Evolutionary conservation across 1,140 invertebrate genomes (phyloP), one percentile per base, ranked within the genome.

Genomic region (Ceratoteleas bidentatus): DNA sequence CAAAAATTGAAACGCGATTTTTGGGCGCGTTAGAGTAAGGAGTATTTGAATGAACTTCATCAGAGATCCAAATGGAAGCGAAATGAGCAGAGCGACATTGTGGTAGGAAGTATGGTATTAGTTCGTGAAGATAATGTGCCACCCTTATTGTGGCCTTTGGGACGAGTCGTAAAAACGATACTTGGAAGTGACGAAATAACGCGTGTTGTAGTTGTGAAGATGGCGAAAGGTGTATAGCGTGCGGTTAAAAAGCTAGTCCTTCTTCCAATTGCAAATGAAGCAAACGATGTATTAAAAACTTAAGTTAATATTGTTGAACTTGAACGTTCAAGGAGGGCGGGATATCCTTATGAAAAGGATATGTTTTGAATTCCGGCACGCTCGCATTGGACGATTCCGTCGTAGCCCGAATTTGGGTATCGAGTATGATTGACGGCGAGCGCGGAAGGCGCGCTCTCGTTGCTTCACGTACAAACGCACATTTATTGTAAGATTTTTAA

Each of bases 11-110:
- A 13, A n/a, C 43, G 43, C 43, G 43, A 45, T 45, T 10, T 45
- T 10, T 45, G 43, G 43, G 11, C 13, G 10, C 43, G 43, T n/a
- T 45, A 11, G 43, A 45, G 43, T n/a, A 45, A 13, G 43, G 43
- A 45, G n/a, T 45, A 45, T 45, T 45, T 45, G 43, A 45, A 45
- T 6, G 43, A 45, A n/a, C 43, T 45, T n/a, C 43, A 45, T 1
- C 43, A 45, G n/a, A 11, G 43, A 6, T 13, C 43, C 2, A 45
- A 45, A n/a, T 45, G 43, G 43, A 45, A 45, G 11, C 8, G 11
- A 45, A n/a, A 45, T 6, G 11, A 45, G n/a, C 10, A 1, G 10
- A n/a, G 43, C n/a, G 43, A 13, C 10, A 45, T 45, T 45, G 11
- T 0, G 43, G 43, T 45, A 2, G 43, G n/a, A 11, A 45, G 11